A percentile compares a stretch with the other conserved stretches of the same genome.
These are phyloP conservation scores for Crotalus horridus DNA, from an alignment of 2,113 vertebrate genomes.

Conservation along the genomic window DNA sequence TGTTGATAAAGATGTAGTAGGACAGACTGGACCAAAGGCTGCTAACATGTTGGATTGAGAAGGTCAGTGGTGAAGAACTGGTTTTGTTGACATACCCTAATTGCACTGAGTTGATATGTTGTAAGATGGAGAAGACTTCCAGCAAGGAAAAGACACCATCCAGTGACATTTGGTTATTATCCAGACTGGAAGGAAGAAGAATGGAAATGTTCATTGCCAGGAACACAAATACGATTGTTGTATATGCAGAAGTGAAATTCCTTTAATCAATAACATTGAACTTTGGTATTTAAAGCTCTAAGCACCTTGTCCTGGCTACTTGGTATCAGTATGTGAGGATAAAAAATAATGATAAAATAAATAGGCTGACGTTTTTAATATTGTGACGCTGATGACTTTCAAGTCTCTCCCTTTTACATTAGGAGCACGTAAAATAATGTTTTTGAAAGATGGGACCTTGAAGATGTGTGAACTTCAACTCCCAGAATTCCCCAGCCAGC, in stretches of 20 bases:
- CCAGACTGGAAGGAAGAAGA: conserved; percentile 66
- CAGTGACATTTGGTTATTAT: conserved; percentile 72
- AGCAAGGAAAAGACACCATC: conserved; percentile 65
- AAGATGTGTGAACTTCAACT: not conserved
- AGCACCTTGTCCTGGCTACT: not conserved
- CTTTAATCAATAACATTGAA: too few species aligned
- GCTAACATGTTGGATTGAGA: too few species aligned
- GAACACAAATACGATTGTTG: not conserved
- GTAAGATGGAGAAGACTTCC: conserved; percentile 55
- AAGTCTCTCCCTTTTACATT: not conserved
- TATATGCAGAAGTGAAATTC: not conserved
- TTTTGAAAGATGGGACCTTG: not conserved
- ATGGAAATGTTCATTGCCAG: not conserved
- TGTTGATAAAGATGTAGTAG: not conserved
- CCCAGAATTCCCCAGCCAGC: not conserved
- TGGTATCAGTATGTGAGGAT: not conserved
- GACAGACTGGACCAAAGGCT: not conserved
- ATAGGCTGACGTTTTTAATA: not conserved
- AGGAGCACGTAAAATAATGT: not conserved
- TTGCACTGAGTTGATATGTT: conserved; percentile 61
- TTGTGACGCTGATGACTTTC: not conserved
- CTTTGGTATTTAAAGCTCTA: not conserved
- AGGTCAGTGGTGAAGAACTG: not conserved
- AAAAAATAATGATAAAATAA: not conserved
- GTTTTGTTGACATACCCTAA: conserved; percentile 70